Base-by-base conservation (phyloP, 2,797 vertebrate species). In the Stomatorhinus walkeri region DNA sequence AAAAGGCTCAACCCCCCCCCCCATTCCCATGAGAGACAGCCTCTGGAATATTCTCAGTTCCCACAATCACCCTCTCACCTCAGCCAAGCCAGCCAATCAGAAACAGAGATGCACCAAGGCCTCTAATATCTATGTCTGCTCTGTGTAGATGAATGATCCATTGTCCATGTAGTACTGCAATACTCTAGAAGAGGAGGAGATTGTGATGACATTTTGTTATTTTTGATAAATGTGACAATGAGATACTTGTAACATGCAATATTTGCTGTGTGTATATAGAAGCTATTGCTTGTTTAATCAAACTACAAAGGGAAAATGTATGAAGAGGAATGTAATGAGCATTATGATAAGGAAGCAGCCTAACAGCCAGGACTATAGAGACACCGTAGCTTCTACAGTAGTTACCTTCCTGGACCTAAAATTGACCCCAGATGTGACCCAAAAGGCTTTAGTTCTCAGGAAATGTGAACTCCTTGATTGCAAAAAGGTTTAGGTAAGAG, bases 361-460 rank as follows among this genome's bases (percentile, higher is more conserved):
- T 72, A 14, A 72, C 12, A 36, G 64, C 64, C 28, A 36, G 64
- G 28, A 16, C 64, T 36, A 36, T 36, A 72, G 64, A 16, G 28
- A 36, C 12, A 61, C 56, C 56, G 1, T 61, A 61, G n/a, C 56
- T 36, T 16, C 64, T 72, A 72, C 64, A 72, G 64, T 72, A 72
- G 81, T 49, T 49, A 84, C 8, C n/a, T 49, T 84, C 48, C 46
- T 1, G 19, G 43, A 12, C 43, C 43, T 48, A 84, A 84, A 84
- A 84, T 84, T 84, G 19, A 84, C 81, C 43, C 81, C 81, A 84
- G 81, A 84, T 84, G 81, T 84, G 81, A 46, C 81, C 81, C 24
- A 22, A 72, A 72, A 48, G 22, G 46, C 46, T 28, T 28, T 22
- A 48, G n/a, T 46, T 48, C 46, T 84, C 43, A 51, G 22, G 81